Base-by-base conservation (phyloP, 1,140 invertebrate species). In the Mizuhopecten yessoensis region DNA sequence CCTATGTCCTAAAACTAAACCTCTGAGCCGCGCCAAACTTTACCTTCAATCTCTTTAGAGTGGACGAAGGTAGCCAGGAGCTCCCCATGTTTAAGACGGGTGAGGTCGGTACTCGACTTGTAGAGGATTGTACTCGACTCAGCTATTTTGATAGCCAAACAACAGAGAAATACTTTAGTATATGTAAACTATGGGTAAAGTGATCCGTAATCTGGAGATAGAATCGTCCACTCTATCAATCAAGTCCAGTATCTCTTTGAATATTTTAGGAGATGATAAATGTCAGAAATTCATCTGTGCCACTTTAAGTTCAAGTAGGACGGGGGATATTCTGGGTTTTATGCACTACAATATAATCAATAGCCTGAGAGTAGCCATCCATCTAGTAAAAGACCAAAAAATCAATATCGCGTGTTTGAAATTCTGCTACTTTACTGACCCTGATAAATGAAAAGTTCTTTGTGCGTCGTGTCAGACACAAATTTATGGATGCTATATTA, bases 221-320 rank as follows among this genome's bases (percentile, higher is more conserved):
- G 57, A 75, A 75, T 75, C 57, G 57, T 75, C 57, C 57, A 75
- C 57, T 75, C 57, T 75, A 75, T 75, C 57, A 75, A 75, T 75
- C 57, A 75, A 75, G 57, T 75, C 57, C 57, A 75, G 57, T 75
- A 75, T 75, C 57, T 75, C 87, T 91, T 87, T 89, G 90, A 91
- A 91, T 89, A 91, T 89, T 91, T 88, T 91, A 89, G 88, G 42
- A 88, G 86, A 91, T 88, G 87, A 91, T 87, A 75, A 89, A 89
- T 88, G 88, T 86, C 75, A 86, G 87, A 88, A 89, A 89, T 89
- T 89, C 90, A 89, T 89, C 88, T 88, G 57, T 75, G 57, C 57
- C 57, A 75, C 57, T 75, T 75, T 75, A 75, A 75, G 57, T 75
- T 75, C 57, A 75, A 75, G 57, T 75, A 75, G 57, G 57, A 75